Percentiles rank a stretch among this genome's conserved stretches.
These are phyloP conservation scores for Denticeps clupeoides DNA, from an alignment of 2,797 vertebrate genomes.

Conservation along the genomic window DNA sequence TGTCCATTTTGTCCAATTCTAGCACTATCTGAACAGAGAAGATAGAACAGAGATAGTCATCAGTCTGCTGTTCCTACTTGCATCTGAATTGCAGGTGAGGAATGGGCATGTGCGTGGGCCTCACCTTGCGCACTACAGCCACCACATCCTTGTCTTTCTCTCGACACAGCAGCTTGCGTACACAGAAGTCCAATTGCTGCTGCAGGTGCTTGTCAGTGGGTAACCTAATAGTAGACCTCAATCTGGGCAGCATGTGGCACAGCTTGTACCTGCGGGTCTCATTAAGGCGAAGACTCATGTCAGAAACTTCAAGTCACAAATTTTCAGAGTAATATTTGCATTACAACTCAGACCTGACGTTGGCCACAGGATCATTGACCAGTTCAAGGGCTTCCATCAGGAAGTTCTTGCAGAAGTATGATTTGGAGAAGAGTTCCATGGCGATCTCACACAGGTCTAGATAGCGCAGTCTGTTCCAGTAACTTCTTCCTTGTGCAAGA, in stretches of 20 bases:
- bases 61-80: background rate
- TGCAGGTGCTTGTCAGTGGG: slow-evolving; percentile 82
- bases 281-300: background rate
- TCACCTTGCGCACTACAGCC: slow-evolving; percentile 36
- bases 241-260: slow-evolving; percentile 78
- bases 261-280: slow-evolving; percentile 64
- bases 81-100: too few species aligned
- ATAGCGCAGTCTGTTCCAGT: slow-evolving; percentile 87
- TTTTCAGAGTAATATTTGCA: background rate
- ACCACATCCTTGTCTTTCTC: slow-evolving; percentile 92
- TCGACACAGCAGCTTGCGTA: slow-evolving; percentile 80
- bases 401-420: slow-evolving; percentile 91
- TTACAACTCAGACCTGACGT: slow-evolving; percentile 69
- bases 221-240: slow-evolving; percentile 77
- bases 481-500: slow-evolving; percentile 85
- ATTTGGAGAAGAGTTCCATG: slow-evolving; percentile 85
- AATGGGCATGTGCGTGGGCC: background rate
- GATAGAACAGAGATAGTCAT: background rate
- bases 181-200: slow-evolving; percentile 82
- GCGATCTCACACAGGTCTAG: slow-evolving; percentile 89
- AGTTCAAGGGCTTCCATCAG: slow-evolving; percentile 79
- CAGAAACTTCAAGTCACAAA: too few species aligned
- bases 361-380: slow-evolving; percentile 85
- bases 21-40: slow-evolving; percentile 88
- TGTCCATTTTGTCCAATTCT: slow-evolving; percentile 90